Conservation (phyloP, 1,140 invertebrate genomes). For the Eueides isabella region DNA sequence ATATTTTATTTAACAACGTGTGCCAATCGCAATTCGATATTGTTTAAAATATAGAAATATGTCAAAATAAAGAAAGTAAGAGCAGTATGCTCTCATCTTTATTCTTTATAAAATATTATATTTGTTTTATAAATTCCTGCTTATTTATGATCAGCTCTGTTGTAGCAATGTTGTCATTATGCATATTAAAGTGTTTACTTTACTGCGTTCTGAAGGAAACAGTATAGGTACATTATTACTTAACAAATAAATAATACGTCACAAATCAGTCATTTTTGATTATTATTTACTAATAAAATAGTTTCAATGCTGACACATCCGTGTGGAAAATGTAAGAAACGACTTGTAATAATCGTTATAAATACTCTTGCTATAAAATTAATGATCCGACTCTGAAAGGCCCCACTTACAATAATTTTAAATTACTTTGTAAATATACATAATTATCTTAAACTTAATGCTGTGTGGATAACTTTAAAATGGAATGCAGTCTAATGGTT, state of each 20-base stretch:
- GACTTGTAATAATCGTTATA: constrained; percentile 6
- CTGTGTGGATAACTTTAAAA: constrained; percentile 32
- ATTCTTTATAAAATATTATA: constrained; percentile 2
- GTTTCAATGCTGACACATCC: constrained; percentile 46
- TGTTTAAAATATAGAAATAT: neutral
- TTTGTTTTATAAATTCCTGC: constrained; percentile 43
- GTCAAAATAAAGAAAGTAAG: neutral
- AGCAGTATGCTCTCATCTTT: neutral
- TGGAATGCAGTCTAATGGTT: constrained; percentile 48
- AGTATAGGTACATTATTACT: constrained; percentile 38
- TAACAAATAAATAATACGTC: constrained; percentile 40
- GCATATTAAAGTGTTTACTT: constrained; percentile 49
- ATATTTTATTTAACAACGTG: neutral
- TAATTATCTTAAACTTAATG: constrained; percentile 29
- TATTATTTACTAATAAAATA: constrained; percentile 45
- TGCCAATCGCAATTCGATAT: neutral
- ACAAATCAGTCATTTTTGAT: constrained; percentile 45
- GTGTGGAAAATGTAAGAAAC: constrained; percentile 9
- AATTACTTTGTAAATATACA: constrained; percentile 18
- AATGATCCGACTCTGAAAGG: constrained; percentile 4
- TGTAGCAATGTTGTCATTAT: constrained; percentile 51
- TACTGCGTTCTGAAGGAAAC: constrained; percentile 40
- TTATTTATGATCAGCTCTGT: constrained; percentile 56
- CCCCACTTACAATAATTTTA: constrained; percentile 10
- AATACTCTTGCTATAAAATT: constrained; percentile 13